phyloP scores from a whole-genome alignment of 1,140 invertebrate species.

The Drosophila serrata region DNA sequence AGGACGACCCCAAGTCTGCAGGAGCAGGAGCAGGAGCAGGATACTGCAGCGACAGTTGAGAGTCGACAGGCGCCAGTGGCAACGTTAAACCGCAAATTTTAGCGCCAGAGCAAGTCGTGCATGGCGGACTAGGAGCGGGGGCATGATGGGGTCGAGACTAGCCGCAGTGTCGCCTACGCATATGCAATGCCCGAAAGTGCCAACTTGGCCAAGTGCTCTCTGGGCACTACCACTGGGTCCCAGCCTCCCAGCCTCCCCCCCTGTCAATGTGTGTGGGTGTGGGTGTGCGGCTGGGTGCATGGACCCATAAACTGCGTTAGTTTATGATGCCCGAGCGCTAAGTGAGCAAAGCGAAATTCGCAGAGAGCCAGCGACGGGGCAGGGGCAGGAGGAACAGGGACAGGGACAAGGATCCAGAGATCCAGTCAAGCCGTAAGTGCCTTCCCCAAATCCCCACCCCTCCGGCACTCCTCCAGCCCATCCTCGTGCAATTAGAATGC shows the following conservation, averaged over 20 bases:
- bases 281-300: constrained; percentile 58
- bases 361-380: constrained; percentile 42
- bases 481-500: constrained; percentile 77
- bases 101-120: constrained; percentile 73
- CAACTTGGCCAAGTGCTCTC: constrained; percentile 67
- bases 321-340: constrained; percentile 73
- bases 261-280: constrained; percentile 6
- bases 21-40: constrained; percentile 1
- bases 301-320: constrained; percentile 79
- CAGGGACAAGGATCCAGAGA: constrained; percentile 33
- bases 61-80: constrained; percentile 65
- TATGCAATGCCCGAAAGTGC: constrained; percentile 80
- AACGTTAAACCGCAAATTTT: constrained; percentile 82
- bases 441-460: constrained; percentile 28
- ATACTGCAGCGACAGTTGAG: constrained; percentile 40
- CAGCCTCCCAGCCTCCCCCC: not conserved
- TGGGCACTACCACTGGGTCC: not conserved
- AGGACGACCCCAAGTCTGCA: constrained; percentile 7
- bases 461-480: not conserved
- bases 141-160: constrained; percentile 36
- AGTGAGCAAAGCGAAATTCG: constrained; percentile 62
- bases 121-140: constrained; percentile 43
- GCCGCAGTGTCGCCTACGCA: constrained; percentile 72
- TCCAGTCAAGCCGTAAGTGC: constrained; percentile 76
- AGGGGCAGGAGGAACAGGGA: not conserved